Evolutionary conservation across 2,113 vertebrate genomes (phyloP).

Genomic region (Microtus richardsoni): DNA sequence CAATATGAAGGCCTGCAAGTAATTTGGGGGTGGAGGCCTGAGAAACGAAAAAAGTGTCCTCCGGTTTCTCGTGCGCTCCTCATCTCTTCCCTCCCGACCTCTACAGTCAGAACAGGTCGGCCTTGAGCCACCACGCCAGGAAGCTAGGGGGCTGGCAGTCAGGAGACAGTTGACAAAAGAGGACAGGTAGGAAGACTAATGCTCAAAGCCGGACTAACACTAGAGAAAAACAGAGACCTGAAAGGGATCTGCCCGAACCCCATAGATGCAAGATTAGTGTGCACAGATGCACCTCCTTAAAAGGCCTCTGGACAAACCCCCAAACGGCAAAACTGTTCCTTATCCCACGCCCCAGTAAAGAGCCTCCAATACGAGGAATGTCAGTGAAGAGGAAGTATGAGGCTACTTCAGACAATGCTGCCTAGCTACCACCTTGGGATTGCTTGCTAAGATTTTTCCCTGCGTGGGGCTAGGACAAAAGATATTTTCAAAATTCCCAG

Average conservation of each 20-base stretch:
- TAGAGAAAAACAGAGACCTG: not conserved
- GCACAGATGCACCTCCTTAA: not conserved
- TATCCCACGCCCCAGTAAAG: conserved; percentile 37
- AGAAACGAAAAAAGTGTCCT: conserved; percentile 38
- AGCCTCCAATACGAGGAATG: conserved; percentile 54
- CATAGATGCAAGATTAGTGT: not conserved
- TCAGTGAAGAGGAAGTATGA: conserved; percentile 37
- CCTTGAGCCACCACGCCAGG: conserved; percentile 18
- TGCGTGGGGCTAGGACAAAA: conserved; percentile 70
- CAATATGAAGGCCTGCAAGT: not conserved
- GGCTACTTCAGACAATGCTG: conserved; percentile 16
- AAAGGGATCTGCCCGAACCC: not conserved
- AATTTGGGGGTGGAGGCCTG: conserved; percentile 43
- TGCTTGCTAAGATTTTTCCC: conserved; percentile 61
- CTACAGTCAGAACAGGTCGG: not conserved
- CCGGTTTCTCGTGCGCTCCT: not conserved
- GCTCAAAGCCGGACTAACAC: conserved; percentile 32
- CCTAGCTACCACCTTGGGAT: conserved; percentile 57
- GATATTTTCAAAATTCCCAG: conserved; percentile 73
- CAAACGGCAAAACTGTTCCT: not conserved
- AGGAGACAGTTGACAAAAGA: conserved; percentile 34
- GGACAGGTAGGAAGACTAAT: conserved; percentile 47
- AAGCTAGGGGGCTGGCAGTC: not conserved
- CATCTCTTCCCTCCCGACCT: not conserved
- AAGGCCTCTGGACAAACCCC: not conserved